Percentiles rank a stretch among this genome's conserved stretches.
These are phyloP conservation scores for Ctenochaetus hawaiiensis DNA, from an alignment of 2,797 vertebrate genomes.

Conservation along the genomic window DNA sequence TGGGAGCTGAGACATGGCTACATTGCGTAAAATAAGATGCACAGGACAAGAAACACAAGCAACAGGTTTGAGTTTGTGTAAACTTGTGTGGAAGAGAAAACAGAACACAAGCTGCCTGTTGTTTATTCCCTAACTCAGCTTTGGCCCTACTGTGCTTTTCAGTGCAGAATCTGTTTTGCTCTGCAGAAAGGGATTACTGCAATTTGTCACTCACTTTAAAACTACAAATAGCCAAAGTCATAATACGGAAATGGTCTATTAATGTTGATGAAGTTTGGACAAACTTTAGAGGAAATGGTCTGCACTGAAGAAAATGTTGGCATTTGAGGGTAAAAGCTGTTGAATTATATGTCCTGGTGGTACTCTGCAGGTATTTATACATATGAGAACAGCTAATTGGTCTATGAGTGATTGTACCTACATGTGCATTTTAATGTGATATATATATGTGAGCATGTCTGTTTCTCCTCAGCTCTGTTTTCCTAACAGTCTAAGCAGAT, in stretches of 20 bases:
- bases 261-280: slow-evolving; percentile 3
- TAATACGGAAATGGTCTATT: slow-evolving; percentile 20
- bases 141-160: not conserved
- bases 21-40: not conserved
- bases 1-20: not conserved
- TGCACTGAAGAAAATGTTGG: slow-evolving; percentile 4
- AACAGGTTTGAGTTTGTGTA: slow-evolving; percentile 2
- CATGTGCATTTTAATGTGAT: slow-evolving; percentile 53
- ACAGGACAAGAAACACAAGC: not conserved
- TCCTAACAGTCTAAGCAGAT: slow-evolving; percentile 61
- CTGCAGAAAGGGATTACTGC: not conserved
- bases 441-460: slow-evolving; percentile 52
- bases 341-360: not conserved
- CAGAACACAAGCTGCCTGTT: not conserved
- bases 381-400: slow-evolving; percentile 43
- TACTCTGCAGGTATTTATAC: slow-evolving; percentile 20
- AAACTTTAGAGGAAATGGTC: slow-evolving; percentile 16
- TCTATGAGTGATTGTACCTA: slow-evolving; percentile 27
- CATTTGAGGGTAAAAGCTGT: slow-evolving; percentile 18
- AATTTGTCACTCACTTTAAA: not conserved
- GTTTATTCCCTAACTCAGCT: not conserved
- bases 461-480: slow-evolving; percentile 71
- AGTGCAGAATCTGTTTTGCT: not conserved
- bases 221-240: slow-evolving; percentile 1
- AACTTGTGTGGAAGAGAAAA: not conserved